Conservation (phyloP, 1,140 invertebrate species). For the Ceratosolen fusciceps region DNA sequence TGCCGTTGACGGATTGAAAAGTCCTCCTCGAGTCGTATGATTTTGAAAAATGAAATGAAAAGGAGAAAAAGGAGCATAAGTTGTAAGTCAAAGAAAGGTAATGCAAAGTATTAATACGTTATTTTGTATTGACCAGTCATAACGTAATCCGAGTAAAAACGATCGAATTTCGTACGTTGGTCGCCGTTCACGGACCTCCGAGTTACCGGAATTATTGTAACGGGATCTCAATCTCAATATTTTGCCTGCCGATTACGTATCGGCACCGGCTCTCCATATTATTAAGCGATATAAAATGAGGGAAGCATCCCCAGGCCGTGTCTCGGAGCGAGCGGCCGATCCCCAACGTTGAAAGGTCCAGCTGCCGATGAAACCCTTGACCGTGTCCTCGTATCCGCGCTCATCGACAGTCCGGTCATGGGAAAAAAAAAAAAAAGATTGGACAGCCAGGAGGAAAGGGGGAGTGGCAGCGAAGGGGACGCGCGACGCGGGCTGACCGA, state of each 20-base stretch:
- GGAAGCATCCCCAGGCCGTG: neutral
- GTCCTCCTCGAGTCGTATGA: too few relatives aligned
- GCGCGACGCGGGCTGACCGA: conserved; percentile 9
- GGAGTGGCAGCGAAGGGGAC: conserved; percentile 4
- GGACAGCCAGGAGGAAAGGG: too few relatives aligned
- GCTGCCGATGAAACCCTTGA: conserved; percentile 25
- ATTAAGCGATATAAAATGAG: neutral
- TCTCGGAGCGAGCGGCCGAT: neutral
- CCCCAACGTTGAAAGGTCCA: conserved; percentile 9
- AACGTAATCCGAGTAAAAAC: too few relatives aligned
- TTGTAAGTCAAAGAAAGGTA: too few relatives aligned
- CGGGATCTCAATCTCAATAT: conserved; percentile 3
- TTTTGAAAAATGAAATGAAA: too few relatives aligned
- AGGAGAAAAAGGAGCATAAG: too few relatives aligned
- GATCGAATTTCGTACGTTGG: neutral
- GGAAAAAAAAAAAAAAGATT: conserved; percentile 23
- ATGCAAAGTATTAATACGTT: too few relatives aligned
- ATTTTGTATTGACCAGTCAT: too few relatives aligned
- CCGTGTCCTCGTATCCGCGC: neutral
- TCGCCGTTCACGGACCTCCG: neutral
- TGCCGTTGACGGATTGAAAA: too few relatives aligned
- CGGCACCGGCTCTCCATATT: neutral
- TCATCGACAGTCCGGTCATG: conserved; percentile 13
- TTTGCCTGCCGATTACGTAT: neutral
- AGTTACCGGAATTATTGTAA: too few relatives aligned